These are phyloP conservation scores for Caranx melampygus DNA, from an alignment of 2,113 vertebrate species.

Conservation along the genomic window DNA sequence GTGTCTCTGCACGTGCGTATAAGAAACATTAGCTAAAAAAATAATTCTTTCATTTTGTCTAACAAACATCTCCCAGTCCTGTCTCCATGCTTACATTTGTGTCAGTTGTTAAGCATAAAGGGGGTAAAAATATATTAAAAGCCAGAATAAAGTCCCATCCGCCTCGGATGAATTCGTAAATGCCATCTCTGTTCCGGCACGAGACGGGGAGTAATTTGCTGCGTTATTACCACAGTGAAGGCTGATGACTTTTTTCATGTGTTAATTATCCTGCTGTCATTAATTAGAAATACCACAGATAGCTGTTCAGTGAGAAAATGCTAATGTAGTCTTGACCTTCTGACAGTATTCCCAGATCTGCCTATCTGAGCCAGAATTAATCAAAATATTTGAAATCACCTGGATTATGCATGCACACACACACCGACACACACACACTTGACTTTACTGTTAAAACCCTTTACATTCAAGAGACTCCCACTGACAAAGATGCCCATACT, in stretches of 20 bases:
- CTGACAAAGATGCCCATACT: slow-evolving; percentile 26
- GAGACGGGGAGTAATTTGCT: slow-evolving; percentile 57
- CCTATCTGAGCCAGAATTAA: slow-evolving; percentile 37
- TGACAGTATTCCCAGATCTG: slow-evolving; percentile 56
- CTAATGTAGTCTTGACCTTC: slow-evolving; percentile 72
- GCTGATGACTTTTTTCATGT: slow-evolving; percentile 67
- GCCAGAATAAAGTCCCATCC: background rate
- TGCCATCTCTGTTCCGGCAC: slow-evolving; percentile 48
- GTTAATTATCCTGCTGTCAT: slow-evolving; percentile 71
- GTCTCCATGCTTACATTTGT: slow-evolving; percentile 42
- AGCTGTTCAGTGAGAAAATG: slow-evolving; percentile 55
- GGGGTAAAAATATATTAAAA: slow-evolving; percentile 9
- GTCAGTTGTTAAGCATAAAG: slow-evolving; percentile 28
- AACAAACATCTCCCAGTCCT: slow-evolving; percentile 16
- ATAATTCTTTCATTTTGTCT: background rate
- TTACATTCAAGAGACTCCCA: slow-evolving; percentile 20
- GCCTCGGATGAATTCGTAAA: slow-evolving; percentile 59
- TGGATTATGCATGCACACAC: slow-evolving; percentile 25
- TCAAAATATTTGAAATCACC: slow-evolving; percentile 51
- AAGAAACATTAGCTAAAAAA: background rate
- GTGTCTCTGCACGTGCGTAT: background rate
- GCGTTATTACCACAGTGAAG: slow-evolving; percentile 63
- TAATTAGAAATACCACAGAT: slow-evolving; percentile 71
- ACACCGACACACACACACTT: slow-evolving; percentile 9
- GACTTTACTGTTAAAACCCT: slow-evolving; percentile 36